These are phyloP conservation scores for Holotrichia oblita DNA, from an alignment of 1,140 invertebrate genomes.

Conservation along the genomic window DNA sequence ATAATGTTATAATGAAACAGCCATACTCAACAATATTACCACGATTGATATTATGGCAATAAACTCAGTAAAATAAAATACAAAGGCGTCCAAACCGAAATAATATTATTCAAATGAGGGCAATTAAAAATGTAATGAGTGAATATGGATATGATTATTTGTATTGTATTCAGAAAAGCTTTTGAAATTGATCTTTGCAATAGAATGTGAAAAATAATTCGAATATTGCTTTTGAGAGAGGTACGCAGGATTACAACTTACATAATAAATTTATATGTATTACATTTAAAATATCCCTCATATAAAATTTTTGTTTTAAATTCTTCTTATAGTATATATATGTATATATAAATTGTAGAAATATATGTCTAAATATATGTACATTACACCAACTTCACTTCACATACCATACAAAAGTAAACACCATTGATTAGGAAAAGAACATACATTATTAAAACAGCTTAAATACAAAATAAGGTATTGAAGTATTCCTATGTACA, in stretches of 20 bases:
- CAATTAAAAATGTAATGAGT: too few relatives aligned
- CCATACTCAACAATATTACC: background rate
- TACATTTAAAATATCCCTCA: too few relatives aligned
- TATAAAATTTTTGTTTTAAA: background rate
- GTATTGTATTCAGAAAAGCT: too few relatives aligned
- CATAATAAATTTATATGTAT: too few relatives aligned
- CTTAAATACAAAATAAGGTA: background rate
- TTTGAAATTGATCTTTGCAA: too few relatives aligned
- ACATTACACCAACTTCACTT: constrained; percentile 11
- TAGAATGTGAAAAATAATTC: too few relatives aligned
- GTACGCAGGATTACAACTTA: too few relatives aligned
- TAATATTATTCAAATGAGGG: too few relatives aligned
- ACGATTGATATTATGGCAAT: background rate
- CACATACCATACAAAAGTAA: constrained; percentile 29
- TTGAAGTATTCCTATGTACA: background rate
- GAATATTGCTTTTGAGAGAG: too few relatives aligned
- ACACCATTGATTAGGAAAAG: constrained; percentile 33
- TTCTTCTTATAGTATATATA: background rate
- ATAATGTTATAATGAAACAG: too few relatives aligned
- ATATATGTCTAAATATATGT: constrained; percentile 13
- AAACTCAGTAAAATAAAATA: background rate
- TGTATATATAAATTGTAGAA: constrained; percentile 15
- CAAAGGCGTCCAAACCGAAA: too few relatives aligned
- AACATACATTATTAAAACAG: constrained; percentile 23
- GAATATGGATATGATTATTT: too few relatives aligned